phyloP scores from a whole-genome alignment of 2,888 invertebrate genomes.

The Caenorhabditis macrosperma region DNA sequence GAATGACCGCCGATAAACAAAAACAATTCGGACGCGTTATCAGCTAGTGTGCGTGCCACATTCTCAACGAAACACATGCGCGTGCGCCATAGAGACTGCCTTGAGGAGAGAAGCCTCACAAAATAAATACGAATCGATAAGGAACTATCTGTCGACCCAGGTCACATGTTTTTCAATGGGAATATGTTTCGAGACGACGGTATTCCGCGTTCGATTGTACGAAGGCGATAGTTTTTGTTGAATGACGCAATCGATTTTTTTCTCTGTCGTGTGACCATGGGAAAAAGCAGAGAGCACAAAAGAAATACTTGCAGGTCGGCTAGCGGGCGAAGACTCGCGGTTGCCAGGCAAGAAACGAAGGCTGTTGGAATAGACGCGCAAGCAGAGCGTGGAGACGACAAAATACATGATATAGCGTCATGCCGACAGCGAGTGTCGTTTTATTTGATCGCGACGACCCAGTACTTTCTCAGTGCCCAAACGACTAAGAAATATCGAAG shows the following conservation, averaged over 20 bases:
- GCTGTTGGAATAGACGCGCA: not conserved
- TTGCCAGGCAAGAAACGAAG: not conserved
- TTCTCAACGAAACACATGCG: not conserved
- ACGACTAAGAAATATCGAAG: not conserved
- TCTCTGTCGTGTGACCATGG: not conserved
- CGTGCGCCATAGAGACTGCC: constrained; percentile 16
- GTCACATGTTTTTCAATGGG: constrained; percentile 6
- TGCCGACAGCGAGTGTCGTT: too few relatives aligned
- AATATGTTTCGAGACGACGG: not conserved
- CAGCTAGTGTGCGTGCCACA: not conserved
- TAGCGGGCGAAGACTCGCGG: not conserved
- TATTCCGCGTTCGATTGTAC: not conserved
- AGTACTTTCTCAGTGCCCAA: not conserved
- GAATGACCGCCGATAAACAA: not conserved
- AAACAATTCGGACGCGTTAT: not conserved
- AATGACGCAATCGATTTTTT: not conserved
- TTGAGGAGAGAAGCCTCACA: constrained; percentile 10
- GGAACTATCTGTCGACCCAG: not conserved
- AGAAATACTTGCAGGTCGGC: not conserved
- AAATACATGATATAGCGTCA: too few relatives aligned
- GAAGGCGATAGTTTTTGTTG: not conserved
- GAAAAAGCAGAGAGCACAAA: not conserved
- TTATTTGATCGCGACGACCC: constrained; percentile 6
- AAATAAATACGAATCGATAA: constrained; percentile 4
- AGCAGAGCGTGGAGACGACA: too few relatives aligned